Conservation (phyloP, 2,888 invertebrate species). For the Marronus borbonicus region DNA sequence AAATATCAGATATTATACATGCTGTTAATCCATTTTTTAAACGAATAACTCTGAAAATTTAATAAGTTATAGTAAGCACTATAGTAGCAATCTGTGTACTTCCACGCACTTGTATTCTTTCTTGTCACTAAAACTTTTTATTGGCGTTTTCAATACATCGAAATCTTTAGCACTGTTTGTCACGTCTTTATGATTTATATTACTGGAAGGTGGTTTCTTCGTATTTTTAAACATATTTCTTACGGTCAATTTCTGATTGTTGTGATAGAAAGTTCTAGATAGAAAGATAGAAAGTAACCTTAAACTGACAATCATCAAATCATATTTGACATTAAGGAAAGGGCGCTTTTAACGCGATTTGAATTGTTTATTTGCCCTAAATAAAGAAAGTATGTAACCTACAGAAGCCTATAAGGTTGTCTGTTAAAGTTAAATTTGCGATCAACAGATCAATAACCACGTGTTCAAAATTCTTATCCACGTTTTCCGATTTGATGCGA, state of each 20-base stretch:
- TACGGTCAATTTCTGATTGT: background rate
- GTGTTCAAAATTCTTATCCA: no score
- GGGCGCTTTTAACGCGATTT: background rate
- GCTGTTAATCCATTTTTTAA: slow-evolving; percentile 82
- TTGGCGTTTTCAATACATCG: slow-evolving; percentile 71
- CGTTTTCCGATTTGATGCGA: no score
- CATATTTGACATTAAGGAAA: slow-evolving; percentile 19
- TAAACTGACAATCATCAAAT: slow-evolving; percentile 35
- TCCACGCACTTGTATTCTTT: slow-evolving; percentile 80
- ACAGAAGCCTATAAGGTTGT: no score
- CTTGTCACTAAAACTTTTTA: slow-evolving; percentile 83
- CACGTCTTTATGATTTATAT: slow-evolving; percentile 16
- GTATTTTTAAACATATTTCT: slow-evolving; percentile 30
- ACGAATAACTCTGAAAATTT: slow-evolving; percentile 74
- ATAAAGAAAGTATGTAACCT: background rate
- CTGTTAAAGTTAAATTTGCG: no score
- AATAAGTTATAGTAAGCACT: slow-evolving; percentile 27
- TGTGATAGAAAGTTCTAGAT: background rate
- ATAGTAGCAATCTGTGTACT: background rate
- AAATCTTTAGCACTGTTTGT: slow-evolving; percentile 51
- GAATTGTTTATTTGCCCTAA: background rate
- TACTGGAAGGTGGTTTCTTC: background rate
- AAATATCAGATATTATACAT: slow-evolving; percentile 79
- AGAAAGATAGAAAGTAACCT: background rate
- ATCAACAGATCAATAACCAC: no score